phyloP scores from a whole-genome alignment of 2,797 vertebrate genomes.

The Phoxinus dragarum region DNA sequence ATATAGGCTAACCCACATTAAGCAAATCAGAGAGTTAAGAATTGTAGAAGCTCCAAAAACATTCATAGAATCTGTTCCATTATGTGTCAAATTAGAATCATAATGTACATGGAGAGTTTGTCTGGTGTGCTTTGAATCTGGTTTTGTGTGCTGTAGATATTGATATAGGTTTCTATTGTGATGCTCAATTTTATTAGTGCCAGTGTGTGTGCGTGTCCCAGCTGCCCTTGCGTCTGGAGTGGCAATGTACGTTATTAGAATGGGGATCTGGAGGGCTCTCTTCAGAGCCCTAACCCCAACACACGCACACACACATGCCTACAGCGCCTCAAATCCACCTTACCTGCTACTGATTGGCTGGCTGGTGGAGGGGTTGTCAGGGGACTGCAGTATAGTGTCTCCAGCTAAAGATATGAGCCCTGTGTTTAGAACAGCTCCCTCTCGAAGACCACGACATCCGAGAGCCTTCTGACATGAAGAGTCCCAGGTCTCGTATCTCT shows the following conservation, averaged over 20 bases:
- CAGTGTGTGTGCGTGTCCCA: constrained; percentile 64
- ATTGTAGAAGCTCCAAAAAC: neutral
- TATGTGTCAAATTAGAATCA: constrained; percentile 31
- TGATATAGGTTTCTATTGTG: constrained; percentile 54
- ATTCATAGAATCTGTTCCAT: constrained; percentile 17
- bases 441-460: constrained; percentile 14
- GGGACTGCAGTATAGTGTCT: constrained; percentile 62
- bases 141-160: constrained; percentile 55
- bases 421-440: constrained; percentile 52
- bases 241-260: constrained; percentile 82
- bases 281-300: constrained; percentile 64
- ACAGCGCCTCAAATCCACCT: constrained; percentile 68
- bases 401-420: constrained; percentile 58
- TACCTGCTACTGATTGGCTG: constrained; percentile 66
- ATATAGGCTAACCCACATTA: constrained; percentile 2
- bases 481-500: neutral
- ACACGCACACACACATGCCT: constrained; percentile 55
- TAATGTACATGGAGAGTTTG: constrained; percentile 14
- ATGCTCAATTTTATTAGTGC: constrained; percentile 51
- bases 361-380: constrained; percentile 63
- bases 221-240: constrained; percentile 78
- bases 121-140: constrained; percentile 43
- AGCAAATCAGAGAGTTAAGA: neutral
- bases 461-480: neutral
- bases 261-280: constrained; percentile 76